Evolutionary conservation across 2,797 vertebrate genomes (phyloP).

Genomic region (Danio choprae): DNA sequence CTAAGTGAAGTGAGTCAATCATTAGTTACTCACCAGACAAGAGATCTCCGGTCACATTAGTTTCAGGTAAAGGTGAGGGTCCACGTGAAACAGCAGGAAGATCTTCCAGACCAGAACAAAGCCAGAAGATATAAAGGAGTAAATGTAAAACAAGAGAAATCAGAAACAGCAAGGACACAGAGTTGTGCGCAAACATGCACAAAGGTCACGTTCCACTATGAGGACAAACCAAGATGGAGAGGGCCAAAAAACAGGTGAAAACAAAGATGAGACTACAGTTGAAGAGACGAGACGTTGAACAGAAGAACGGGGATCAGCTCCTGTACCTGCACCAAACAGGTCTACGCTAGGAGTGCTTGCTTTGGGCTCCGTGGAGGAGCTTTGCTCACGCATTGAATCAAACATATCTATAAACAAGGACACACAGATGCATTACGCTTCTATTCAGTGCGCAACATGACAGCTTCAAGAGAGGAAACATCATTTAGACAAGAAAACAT

Average conservation of each 20-base stretch:
- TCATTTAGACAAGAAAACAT: neutral
- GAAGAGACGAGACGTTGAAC: conserved; percentile 68
- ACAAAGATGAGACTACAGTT: conserved; percentile 42
- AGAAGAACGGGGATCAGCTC: conserved; percentile 75
- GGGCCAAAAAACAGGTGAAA: conserved; percentile 63
- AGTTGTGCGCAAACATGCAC: conserved; percentile 58
- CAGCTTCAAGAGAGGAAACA: neutral
- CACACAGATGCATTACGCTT: conserved; percentile 86
- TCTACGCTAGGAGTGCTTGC: conserved; percentile 97
- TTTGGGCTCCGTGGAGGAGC: conserved; percentile 91
- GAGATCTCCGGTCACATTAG: conserved; percentile 89
- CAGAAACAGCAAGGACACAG: conserved; percentile 68
- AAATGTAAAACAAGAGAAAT: conserved; percentile 78
- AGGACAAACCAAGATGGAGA: conserved; percentile 76
- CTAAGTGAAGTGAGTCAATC: neutral
- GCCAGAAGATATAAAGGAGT: conserved; percentile 70
- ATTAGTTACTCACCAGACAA: conserved; percentile 85
- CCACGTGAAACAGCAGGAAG: conserved; percentile 92
- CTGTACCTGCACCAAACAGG: conserved; percentile 99
- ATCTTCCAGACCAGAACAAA: conserved; percentile 77
- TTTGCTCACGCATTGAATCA: conserved; percentile 94
- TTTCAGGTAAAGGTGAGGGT: conserved; percentile 94
- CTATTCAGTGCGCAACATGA: conserved; percentile 69
- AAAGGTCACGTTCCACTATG: conserved; percentile 74
- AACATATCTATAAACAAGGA: conserved; percentile 99